Conservation (phyloP, 2,888 invertebrate genomes). For the Drosophila cracens region DNA sequence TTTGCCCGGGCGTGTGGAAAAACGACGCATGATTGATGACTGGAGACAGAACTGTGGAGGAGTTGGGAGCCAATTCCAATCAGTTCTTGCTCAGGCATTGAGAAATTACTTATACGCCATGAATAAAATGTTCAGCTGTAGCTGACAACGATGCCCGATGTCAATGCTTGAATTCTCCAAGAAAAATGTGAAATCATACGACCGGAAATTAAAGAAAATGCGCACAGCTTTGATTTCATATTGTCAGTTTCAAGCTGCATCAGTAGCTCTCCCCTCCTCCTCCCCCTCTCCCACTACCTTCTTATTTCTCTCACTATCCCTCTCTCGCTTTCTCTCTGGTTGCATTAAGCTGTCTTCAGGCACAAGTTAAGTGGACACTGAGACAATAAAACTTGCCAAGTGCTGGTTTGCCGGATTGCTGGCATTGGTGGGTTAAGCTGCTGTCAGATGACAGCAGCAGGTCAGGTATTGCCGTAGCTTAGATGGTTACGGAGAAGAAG, state of each 20-base stretch:
- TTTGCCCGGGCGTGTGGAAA: slow-evolving; percentile 71
- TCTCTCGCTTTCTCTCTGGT: slow-evolving; percentile 1
- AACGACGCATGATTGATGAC: slow-evolving; percentile 82
- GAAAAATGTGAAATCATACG: slow-evolving; percentile 69
- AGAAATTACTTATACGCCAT: slow-evolving; percentile 72
- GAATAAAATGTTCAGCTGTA: slow-evolving; percentile 55
- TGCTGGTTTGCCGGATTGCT: slow-evolving; percentile 41
- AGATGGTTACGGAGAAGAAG: slow-evolving; percentile 16
- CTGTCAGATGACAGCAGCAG: slow-evolving; percentile 38
- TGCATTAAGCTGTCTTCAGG: slow-evolving; percentile 70
- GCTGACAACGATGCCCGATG: slow-evolving; percentile 44
- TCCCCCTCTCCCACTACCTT: background rate
- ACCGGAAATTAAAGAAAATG: slow-evolving; percentile 76
- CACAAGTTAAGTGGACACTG: slow-evolving; percentile 77
- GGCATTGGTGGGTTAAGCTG: slow-evolving; percentile 47
- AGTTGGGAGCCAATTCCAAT: slow-evolving; percentile 63
- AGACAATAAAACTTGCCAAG: slow-evolving; percentile 77
- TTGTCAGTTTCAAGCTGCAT: slow-evolving; percentile 38
- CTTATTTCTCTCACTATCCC: background rate
- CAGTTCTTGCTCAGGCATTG: slow-evolving; percentile 51
- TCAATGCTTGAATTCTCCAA: slow-evolving; percentile 3
- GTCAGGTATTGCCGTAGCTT: slow-evolving; percentile 16
- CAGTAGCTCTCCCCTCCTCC: background rate
- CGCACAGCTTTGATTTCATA: slow-evolving; percentile 68
- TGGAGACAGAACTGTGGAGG: slow-evolving; percentile 39